phyloP scores from a whole-genome alignment of 64 coral and sea anemone species.

The Pocillopora damicornis region DNA sequence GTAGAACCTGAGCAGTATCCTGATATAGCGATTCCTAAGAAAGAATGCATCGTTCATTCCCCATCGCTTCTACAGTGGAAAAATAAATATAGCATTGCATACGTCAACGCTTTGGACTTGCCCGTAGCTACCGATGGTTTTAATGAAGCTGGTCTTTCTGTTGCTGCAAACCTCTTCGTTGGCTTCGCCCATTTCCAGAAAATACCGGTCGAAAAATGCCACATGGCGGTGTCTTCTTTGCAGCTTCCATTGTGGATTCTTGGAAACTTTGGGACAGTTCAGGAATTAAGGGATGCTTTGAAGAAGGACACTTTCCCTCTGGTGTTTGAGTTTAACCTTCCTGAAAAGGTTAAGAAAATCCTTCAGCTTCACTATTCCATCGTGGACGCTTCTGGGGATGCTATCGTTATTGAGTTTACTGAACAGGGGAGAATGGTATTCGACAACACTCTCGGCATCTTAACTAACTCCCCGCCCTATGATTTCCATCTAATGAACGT shows the following conservation, averaged over 20 bases:
- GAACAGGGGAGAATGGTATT: neutral
- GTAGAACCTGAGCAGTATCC: neutral
- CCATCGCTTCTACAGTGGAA: neutral
- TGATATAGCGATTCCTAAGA: neutral
- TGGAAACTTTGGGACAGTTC: conserved; percentile 1
- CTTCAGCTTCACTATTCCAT: neutral
- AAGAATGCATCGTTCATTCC: neutral
- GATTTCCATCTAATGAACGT: conserved; percentile 7
- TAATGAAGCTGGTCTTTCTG: neutral
- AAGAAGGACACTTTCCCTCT: neutral
- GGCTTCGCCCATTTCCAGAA: neutral
- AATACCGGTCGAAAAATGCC: neutral
- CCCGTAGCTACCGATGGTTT: neutral
- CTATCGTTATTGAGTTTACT: conserved; percentile 19
- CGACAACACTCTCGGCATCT: neutral
- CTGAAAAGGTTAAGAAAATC: neutral
- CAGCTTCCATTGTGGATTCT: neutral
- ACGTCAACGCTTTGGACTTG: neutral
- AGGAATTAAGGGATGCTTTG: neutral
- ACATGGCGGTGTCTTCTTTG: neutral
- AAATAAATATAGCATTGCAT: neutral
- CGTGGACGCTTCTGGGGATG: neutral
- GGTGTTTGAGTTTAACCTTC: neutral
- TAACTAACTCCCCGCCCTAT: conserved; percentile 14
- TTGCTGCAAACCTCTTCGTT: neutral